Evolutionary conservation across 2,797 vertebrate genomes (phyloP).

Genomic region (Enteromius argenteus): DNA sequence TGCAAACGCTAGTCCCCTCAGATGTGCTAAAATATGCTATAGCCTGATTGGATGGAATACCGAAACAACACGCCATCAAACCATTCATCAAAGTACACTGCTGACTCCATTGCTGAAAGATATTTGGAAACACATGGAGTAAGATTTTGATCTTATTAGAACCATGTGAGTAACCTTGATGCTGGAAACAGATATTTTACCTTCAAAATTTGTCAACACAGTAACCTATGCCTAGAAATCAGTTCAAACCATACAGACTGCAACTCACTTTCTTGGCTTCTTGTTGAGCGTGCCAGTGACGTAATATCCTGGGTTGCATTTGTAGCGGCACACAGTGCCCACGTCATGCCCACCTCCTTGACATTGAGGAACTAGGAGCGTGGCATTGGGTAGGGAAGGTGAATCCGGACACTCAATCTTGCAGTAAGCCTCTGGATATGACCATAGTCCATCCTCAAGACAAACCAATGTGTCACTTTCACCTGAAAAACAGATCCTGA

Average conservation of each 20-base stretch:
- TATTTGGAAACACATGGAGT: constrained; percentile 57
- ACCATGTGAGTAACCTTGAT: constrained; percentile 64
- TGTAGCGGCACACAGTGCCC: constrained; percentile 88
- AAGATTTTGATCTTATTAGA: constrained; percentile 67
- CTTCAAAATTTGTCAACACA: constrained; percentile 38
- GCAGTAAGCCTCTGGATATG: constrained; percentile 95
- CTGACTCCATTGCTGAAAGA: constrained; percentile 44
- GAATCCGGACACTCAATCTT: constrained; percentile 89
- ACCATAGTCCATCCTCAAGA: constrained; percentile 94
- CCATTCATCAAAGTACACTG: constrained; percentile 50
- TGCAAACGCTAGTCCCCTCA: constrained; percentile 63
- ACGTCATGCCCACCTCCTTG: constrained; percentile 84
- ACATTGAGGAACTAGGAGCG: constrained; percentile 83
- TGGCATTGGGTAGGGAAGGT: constrained; percentile 78
- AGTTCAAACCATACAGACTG: constrained; percentile 37
- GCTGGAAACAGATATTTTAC: constrained; percentile 44
- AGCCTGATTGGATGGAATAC: constrained; percentile 39
- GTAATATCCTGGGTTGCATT: constrained; percentile 91
- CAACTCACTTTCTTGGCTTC: constrained; percentile 83
- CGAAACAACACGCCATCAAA: constrained; percentile 39
- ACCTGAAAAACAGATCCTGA: constrained; percentile 74
- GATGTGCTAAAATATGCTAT: constrained; percentile 54
- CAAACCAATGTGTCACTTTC: constrained; percentile 88
- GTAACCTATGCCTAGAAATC: constrained; percentile 20
- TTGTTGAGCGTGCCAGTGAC: constrained; percentile 72